Evolutionary conservation across 2,113 vertebrate species (phyloP).

Genomic region (Salvelinus namaycush): DNA sequence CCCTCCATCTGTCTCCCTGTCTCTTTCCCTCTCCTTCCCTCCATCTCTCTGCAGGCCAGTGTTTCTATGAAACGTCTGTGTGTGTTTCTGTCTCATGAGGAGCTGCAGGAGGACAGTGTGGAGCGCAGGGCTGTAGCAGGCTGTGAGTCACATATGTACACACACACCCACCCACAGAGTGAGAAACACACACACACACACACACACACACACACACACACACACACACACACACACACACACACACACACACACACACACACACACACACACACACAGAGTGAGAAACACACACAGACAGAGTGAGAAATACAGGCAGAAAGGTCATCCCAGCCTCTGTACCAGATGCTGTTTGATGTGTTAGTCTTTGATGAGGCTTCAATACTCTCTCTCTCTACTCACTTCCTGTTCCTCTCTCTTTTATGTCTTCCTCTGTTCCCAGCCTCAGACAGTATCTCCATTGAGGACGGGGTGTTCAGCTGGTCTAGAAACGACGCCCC

Average conservation of each 20-base stretch:
- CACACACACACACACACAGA: background rate
- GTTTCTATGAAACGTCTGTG: constrained; percentile 91
- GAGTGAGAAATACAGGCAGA: background rate
- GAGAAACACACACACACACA: background rate
- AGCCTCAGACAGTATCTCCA: constrained; percentile 78
- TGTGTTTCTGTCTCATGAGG: constrained; percentile 92
- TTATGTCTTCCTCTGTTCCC: background rate
- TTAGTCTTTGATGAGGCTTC: background rate
- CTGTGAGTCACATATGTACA: constrained; percentile 43
- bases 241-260: too few relatives aligned
- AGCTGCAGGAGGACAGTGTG: constrained; percentile 86
- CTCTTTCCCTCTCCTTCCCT: too few relatives aligned
- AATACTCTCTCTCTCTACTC: background rate
- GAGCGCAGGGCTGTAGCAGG: constrained; percentile 56
- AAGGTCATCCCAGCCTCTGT: background rate
- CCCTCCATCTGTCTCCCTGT: too few relatives aligned
- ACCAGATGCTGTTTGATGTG: constrained; percentile 23
- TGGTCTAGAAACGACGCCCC: constrained; percentile 85
- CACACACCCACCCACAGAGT: constrained; percentile 21
- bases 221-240: too few relatives aligned
- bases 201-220: background rate
- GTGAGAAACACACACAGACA: background rate
- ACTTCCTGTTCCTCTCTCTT: background rate
- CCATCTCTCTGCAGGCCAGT: constrained; percentile 77
- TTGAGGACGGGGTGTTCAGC: constrained; percentile 85